Conservation (phyloP, 2,888 invertebrate species). For the Lithosia quadra region DNA sequence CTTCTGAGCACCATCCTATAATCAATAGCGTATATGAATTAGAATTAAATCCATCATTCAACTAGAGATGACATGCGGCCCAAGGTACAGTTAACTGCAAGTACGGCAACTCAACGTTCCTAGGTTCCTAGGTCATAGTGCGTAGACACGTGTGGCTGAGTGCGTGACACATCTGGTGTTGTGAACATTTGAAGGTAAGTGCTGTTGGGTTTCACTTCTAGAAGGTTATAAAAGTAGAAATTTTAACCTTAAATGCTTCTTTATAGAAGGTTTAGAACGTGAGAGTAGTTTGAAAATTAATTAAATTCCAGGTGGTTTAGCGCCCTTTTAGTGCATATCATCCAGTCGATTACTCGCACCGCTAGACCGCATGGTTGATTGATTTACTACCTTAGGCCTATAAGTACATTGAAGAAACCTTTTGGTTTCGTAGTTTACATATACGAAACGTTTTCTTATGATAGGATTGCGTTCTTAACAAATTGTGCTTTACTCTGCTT, state of each 20-base stretch:
- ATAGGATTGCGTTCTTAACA: not conserved
- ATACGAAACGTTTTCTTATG: not conserved
- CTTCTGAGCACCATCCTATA: slow-evolving; percentile 95
- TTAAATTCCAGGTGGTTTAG: not conserved
- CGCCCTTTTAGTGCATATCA: not conserved
- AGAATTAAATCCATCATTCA: not conserved
- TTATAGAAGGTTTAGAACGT: not conserved
- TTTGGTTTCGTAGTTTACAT: not conserved
- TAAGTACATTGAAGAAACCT: not conserved
- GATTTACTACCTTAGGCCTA: not conserved
- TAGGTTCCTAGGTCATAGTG: not conserved
- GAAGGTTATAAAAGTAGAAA: not conserved
- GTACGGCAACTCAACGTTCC: no score
- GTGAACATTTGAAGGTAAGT: not conserved
- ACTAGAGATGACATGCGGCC: not conserved
- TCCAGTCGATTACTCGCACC: not conserved
- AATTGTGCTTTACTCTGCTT: no score
- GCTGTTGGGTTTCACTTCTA: not conserved
- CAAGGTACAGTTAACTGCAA: no score
- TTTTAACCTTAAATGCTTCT: not conserved
- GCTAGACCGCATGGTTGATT: not conserved
- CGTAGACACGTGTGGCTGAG: not conserved
- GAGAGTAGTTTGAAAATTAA: not conserved
- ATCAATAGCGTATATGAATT: not conserved
- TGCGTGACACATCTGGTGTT: not conserved